A percentile compares a stretch with the other conserved stretches of the same genome.
These are phyloP conservation scores for Aselliscus stoliczkanus DNA, from an alignment of 2,797 vertebrate genomes.

Conservation along the genomic window DNA sequence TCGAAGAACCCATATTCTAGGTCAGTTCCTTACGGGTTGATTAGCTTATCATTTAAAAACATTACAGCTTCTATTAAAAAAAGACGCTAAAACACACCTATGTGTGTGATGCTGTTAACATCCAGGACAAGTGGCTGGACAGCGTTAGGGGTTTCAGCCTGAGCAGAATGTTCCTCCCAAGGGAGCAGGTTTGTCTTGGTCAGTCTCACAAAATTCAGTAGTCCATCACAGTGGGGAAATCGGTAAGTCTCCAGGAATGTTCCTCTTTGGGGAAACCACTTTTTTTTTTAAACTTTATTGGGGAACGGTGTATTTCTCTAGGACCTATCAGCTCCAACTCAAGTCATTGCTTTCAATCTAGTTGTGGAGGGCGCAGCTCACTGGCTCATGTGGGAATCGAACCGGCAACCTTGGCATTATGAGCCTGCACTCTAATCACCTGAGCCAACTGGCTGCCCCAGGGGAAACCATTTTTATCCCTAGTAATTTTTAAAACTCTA, in stretches of 20 bases:
- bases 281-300: too few species aligned
- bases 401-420: too few species aligned
- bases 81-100: not conserved
- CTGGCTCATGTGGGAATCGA: too few species aligned
- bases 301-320: too few species aligned
- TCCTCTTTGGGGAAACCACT: not conserved
- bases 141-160: not conserved
- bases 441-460: too few species aligned
- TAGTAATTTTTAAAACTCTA: not conserved
- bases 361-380: too few species aligned
- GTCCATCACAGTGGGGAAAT: not conserved
- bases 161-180: not conserved
- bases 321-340: too few species aligned
- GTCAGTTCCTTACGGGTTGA: not conserved
- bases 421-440: too few species aligned
- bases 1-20: not conserved
- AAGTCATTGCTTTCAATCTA: too few species aligned
- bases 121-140: not conserved
- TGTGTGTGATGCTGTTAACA: not conserved
- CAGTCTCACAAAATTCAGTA: not conserved
- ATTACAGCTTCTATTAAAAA: not conserved
- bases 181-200: not conserved
- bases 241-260: not conserved
- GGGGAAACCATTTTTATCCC: not conserved
- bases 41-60: not conserved